These are phyloP conservation scores for Campylorhamphus procurvoides DNA, from an alignment of 2,113 vertebrate species.

Conservation along the genomic window DNA sequence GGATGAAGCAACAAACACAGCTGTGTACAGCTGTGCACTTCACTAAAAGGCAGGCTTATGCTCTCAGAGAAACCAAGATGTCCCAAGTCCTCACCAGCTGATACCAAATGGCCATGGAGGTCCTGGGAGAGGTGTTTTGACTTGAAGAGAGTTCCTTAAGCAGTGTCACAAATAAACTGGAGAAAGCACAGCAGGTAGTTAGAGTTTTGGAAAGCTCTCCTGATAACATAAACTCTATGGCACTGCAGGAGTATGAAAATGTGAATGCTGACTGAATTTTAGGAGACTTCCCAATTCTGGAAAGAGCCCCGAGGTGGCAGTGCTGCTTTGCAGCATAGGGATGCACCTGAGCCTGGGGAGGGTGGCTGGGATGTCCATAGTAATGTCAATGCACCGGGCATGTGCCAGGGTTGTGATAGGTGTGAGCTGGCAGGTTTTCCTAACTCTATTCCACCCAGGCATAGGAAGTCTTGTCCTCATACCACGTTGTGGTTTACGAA, in stretches of 20 bases:
- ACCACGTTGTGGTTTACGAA: neutral
- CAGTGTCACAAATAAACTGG: neutral
- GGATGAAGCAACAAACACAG: neutral
- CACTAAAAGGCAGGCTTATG: neutral
- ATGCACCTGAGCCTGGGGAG: neutral
- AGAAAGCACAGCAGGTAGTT: neutral
- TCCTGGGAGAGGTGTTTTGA: neutral
- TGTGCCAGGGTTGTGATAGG: neutral
- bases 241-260: neutral
- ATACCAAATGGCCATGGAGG: neutral
- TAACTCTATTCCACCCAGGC: neutral
- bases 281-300: neutral
- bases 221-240: accelerated
- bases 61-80: accelerated
- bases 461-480: accelerated
- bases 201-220: neutral
- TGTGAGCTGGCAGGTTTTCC: neutral
- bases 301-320: constrained; percentile 7
- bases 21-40: neutral
- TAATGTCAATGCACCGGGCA: neutral
- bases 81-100: neutral
- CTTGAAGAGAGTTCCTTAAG: neutral
- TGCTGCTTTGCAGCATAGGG: neutral
- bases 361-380: neutral
- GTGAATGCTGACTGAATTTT: accelerated